Base-by-base conservation (phyloP, 1,140 invertebrate genomes). In the Eueides isabella region DNA sequence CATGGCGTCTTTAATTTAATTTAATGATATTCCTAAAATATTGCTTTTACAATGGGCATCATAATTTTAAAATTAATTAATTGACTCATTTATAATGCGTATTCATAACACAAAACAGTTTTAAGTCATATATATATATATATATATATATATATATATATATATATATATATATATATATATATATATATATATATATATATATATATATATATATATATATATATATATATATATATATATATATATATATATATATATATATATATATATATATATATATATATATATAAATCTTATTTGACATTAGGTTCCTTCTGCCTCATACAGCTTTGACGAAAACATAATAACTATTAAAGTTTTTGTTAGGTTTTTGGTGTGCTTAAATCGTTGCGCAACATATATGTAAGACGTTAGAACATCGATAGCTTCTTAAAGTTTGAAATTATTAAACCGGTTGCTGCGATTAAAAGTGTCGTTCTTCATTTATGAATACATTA, bases 291-390 rank as follows among this genome's bases (percentile, higher is more conserved):
- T 38, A 38, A n/a, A n/a, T n/a, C n/a, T n/a, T n/a, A n/a, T n/a
- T n/a, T n/a, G n/a, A n/a, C n/a, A n/a, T n/a, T n/a, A n/a, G n/a
- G n/a, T n/a, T n/a, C n/a, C n/a, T n/a, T n/a, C n/a, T n/a, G n/a
- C n/a, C n/a, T n/a, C n/a, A n/a, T n/a, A n/a, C n/a, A n/a, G n/a
- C n/a, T n/a, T n/a, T n/a, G n/a, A n/a, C n/a, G n/a, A n/a, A n/a
- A n/a, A 55, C 19, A 23, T 11, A 23, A 48, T 48, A 26, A 19
- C 23, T 23, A 55, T 55, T 55, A 55, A 55, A 55, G 23, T 55
- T 55, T 55, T 55, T 55, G 48, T 55, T 55, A 26, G n/a, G n/a
- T n/a, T n/a, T n/a, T n/a, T n/a, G n/a, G 35, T 38, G 16, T 44
- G 41, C 19, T 44, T 19, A 19, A 44, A 44, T 19, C 48, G n/a